Evolutionary conservation across 2,888 invertebrate species (phyloP).

Genomic region (Elysia crispata): DNA sequence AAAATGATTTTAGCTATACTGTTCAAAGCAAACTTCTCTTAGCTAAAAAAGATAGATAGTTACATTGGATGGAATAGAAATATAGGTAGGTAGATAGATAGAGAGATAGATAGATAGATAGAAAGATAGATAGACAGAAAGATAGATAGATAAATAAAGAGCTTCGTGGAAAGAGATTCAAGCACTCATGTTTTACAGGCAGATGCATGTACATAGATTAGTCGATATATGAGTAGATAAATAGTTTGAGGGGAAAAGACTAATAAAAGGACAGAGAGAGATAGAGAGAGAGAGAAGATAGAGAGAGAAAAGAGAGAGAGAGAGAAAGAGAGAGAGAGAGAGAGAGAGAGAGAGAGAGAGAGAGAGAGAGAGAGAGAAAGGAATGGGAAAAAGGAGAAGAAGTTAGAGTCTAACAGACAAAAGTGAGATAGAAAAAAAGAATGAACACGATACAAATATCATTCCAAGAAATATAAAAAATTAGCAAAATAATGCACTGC

Average conservation of each 20-base stretch:
- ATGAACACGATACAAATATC: background rate
- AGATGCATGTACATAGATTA: too few species aligned
- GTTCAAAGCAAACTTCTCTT: too few species aligned
- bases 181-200: background rate
- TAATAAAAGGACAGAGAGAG: constrained; percentile 11
- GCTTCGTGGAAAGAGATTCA: constrained; percentile 1
- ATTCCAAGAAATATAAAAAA: too few species aligned
- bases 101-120: too few species aligned
- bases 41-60: too few species aligned
- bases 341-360: background rate
- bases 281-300: background rate
- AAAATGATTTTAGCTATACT: too few species aligned
- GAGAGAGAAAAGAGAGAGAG: background rate
- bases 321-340: background rate
- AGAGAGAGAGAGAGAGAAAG: constrained; percentile 17
- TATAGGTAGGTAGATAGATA: too few species aligned
- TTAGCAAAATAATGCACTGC: too few species aligned
- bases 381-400: background rate
- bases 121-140: too few species aligned
- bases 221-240: too few species aligned
- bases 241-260: background rate
- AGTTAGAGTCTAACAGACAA: background rate
- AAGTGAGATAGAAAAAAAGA: background rate
- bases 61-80: too few species aligned
- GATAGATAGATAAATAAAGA: too few species aligned